These are phyloP conservation scores for Archips xylosteana DNA, from an alignment of 2,888 invertebrate genomes.

Conservation along the genomic window DNA sequence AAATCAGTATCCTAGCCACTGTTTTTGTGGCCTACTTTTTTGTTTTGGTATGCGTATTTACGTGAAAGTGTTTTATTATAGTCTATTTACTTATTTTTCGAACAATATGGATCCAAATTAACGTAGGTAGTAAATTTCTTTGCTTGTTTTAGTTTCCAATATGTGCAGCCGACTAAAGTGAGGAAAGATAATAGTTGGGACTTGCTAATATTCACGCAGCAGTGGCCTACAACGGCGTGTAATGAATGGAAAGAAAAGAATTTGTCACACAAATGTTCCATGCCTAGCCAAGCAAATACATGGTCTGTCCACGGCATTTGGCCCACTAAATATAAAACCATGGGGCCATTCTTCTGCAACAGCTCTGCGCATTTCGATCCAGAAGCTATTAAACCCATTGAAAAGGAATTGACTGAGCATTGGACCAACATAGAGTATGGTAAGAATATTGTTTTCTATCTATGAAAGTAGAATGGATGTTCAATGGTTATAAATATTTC, in stretches of 20 bases:
- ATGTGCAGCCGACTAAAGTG: conserved; percentile 43
- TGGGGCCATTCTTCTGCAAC: conserved; percentile 88
- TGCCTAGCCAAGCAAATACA: conserved; percentile 82
- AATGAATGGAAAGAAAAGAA: conserved; percentile 86
- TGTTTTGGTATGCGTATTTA: neutral
- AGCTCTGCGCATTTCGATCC: conserved; percentile 85
- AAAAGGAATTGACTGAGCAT: conserved; percentile 75
- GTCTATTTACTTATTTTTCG: too few relatives aligned
- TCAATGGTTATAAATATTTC: too few relatives aligned
- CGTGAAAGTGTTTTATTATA: conserved; percentile 15
- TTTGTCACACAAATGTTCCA: conserved; percentile 81
- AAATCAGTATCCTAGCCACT: neutral
- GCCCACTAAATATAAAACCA: conserved; percentile 87
- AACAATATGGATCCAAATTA: too few relatives aligned
- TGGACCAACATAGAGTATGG: conserved; percentile 89
- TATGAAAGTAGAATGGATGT: neutral
- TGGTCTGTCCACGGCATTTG: conserved; percentile 92
- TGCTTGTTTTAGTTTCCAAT: conserved; percentile 48
- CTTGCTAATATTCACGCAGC: conserved; percentile 91
- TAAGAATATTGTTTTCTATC: conserved; percentile 38
- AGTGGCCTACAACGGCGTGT: conserved; percentile 91
- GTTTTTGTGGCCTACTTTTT: neutral
- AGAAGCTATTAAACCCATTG: conserved; percentile 78
- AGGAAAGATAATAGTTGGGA: conserved; percentile 86
- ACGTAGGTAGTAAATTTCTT: neutral